Conservation (phyloP, 1,140 invertebrate species). For the Microplitis mediator region DNA sequence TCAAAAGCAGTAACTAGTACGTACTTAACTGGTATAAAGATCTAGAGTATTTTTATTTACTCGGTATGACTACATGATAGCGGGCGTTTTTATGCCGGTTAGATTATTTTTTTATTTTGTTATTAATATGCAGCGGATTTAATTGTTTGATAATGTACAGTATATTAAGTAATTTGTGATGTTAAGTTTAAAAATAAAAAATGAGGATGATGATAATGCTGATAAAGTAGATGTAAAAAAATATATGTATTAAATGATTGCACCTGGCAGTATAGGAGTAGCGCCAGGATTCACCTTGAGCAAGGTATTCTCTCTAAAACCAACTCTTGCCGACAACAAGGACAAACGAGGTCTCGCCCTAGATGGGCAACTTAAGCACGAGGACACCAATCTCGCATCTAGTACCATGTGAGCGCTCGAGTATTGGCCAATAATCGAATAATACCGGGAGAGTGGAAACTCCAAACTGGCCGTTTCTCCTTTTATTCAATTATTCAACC, state of each 20-base stretch:
- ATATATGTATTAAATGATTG: conserved; percentile 60
- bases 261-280: conserved; percentile 68
- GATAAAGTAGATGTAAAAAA: conserved; percentile 18
- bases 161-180: not conserved
- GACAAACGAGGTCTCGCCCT: conserved; percentile 98
- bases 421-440: conserved; percentile 26
- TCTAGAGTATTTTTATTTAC: no score
- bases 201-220: not conserved
- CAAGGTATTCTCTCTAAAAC: conserved; percentile 96
- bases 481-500: no score
- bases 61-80: no score
- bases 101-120: no score
- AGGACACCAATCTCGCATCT: conserved; percentile 98
- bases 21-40: no score
- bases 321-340: conserved; percentile 96
- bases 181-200: not conserved
- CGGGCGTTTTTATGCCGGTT: no score
- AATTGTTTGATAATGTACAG: no score
- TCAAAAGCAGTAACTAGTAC: no score
- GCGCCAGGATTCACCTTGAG: conserved; percentile 96
- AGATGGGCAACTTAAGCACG: conserved; percentile 98
- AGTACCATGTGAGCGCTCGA: conserved; percentile 83
- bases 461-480: conserved; percentile 34
- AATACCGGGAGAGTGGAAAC: conserved; percentile 33
- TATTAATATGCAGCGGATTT: no score